A percentile compares a stretch with the other conserved stretches of the same genome.
phyloP scores from a whole-genome alignment of 2,888 invertebrate genomes.

The Tenthredo amoena region DNA sequence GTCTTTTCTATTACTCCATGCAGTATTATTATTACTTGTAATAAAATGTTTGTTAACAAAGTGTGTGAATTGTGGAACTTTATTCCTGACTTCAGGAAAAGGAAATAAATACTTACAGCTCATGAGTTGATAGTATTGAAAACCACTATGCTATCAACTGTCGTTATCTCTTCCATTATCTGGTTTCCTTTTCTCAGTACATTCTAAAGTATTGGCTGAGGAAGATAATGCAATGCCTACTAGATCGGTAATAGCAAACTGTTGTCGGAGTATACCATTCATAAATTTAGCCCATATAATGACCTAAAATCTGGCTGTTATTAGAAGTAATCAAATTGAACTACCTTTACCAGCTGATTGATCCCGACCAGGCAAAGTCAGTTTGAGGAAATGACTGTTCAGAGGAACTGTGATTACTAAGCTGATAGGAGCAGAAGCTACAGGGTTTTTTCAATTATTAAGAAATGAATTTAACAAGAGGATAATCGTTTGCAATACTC shows the following conservation, averaged over 20 bases:
- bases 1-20: no score
- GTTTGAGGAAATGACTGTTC: neutral
- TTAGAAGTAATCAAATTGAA: constrained; percentile 29
- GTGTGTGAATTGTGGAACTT: neutral
- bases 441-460: neutral
- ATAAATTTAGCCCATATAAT: constrained; percentile 8
- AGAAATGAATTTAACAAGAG: neutral
- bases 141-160: constrained; percentile 30
- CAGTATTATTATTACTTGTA: neutral
- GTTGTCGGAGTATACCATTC: neutral
- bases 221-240: neutral
- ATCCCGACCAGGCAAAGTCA: neutral
- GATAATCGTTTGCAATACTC: constrained; percentile 18
- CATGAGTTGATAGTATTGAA: constrained; percentile 14
- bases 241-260: neutral
- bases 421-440: neutral
- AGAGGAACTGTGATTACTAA: neutral
- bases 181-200: neutral
- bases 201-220: constrained; percentile 29
- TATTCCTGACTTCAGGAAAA: neutral
- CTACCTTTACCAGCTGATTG: constrained; percentile 1
- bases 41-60: neutral
- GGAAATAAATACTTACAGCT: constrained; percentile 18
- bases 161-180: constrained; percentile 35
- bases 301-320: constrained; percentile 10